A percentile compares a stretch with the other conserved stretches of the same genome.
These are phyloP conservation scores for Papilio aristodemus DNA, from an alignment of 1,140 invertebrate species.

Conservation along the genomic window DNA sequence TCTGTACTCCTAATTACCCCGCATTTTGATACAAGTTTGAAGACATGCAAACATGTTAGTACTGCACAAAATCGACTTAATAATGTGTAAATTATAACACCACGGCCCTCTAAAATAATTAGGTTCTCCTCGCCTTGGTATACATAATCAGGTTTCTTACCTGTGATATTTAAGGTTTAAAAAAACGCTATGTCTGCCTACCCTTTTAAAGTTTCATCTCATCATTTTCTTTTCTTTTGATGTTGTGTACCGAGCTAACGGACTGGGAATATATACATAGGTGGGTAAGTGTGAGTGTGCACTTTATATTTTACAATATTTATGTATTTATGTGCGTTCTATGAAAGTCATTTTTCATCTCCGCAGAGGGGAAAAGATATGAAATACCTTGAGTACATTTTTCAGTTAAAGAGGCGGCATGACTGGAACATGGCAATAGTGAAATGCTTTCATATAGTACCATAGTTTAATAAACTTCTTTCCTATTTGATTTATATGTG, in stretches of 20 bases:
- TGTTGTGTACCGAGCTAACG: no score
- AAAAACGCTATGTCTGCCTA: no score
- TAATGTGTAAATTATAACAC: not conserved
- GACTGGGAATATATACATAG: not conserved
- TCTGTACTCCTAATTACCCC: conserved; percentile 6
- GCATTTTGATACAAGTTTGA: conserved; percentile 7
- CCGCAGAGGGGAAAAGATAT: not conserved
- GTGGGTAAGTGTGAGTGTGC: not conserved
- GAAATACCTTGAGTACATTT: not conserved
- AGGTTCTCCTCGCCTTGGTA: no score
- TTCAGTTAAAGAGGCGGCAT: not conserved
- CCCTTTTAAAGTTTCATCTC: no score
- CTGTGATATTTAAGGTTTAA: no score
- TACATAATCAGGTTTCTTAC: no score
- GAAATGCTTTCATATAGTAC: not conserved
- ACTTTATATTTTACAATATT: not conserved
- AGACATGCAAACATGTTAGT: conserved; percentile 5
- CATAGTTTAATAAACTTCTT: not conserved
- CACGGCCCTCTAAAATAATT: not conserved
- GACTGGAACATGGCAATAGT: not conserved
- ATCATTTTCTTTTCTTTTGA: no score
- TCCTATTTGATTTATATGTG: no score
- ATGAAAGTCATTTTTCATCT: conserved; percentile 1
- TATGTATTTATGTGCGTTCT: not conserved
- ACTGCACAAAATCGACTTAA: not conserved